A percentile compares a stretch with the other conserved stretches of the same genome.
phyloP scores from a whole-genome alignment of 2,797 vertebrate species.

The Otolemur crassicaudatus region DNA sequence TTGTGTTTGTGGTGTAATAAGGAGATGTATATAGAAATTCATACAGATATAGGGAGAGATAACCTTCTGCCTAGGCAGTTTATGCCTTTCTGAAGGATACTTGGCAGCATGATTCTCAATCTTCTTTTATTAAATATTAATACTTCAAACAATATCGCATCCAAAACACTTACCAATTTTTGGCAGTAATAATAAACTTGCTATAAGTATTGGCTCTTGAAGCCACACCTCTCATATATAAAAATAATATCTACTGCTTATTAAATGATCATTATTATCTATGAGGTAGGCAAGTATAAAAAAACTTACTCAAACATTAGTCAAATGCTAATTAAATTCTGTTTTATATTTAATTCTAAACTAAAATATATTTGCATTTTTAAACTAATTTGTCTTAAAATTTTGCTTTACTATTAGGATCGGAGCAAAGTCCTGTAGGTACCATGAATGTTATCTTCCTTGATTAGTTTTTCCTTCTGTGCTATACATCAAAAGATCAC shows the following conservation, averaged over 20 bases:
- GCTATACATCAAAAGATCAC: constrained; percentile 1
- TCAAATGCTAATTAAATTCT: constrained; percentile 59
- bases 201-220: constrained; percentile 22
- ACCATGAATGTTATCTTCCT: not conserved
- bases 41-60: not conserved
- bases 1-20: constrained; percentile 62
- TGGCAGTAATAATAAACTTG: constrained; percentile 43
- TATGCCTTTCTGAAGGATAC: constrained; percentile 42
- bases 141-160: constrained; percentile 31
- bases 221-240: not conserved
- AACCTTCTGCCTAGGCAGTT: not conserved
- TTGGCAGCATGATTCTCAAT: constrained; percentile 33
- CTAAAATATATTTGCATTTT: constrained; percentile 52
- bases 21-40: constrained; percentile 42
- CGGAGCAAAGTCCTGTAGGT: constrained; percentile 50
- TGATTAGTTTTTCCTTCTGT: constrained; percentile 48
- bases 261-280: constrained; percentile 39
- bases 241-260: constrained; percentile 45
- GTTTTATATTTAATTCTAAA: constrained; percentile 66
- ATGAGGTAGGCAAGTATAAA: constrained; percentile 35
- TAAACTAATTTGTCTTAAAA: constrained; percentile 51
- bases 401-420: constrained; percentile 45
- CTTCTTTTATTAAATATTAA: constrained; percentile 51
- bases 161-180: constrained; percentile 20
- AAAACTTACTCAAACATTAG: constrained; percentile 6